A percentile compares a stretch with the other conserved stretches of the same genome.
These are phyloP conservation scores for Metaphire vulgaris DNA, from an alignment of 1,140 invertebrate genomes.

Conservation along the genomic window DNA sequence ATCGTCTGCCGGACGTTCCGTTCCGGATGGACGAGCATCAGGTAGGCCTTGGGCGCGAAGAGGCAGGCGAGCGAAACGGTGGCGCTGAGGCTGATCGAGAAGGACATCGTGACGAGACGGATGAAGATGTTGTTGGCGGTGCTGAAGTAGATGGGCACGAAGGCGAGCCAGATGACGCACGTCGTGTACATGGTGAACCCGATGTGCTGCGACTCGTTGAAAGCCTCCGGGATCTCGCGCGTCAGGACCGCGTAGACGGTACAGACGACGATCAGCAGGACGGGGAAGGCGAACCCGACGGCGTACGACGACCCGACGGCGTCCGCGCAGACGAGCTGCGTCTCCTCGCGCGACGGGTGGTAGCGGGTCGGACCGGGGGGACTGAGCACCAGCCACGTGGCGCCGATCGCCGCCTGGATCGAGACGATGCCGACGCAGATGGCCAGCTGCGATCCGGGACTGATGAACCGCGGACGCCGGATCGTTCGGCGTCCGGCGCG, in stretches of 20 bases:
- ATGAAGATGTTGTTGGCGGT: slow-evolving; percentile 66
- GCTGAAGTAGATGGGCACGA: slow-evolving; percentile 69
- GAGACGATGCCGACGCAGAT: slow-evolving; percentile 54
- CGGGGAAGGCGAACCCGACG: slow-evolving; percentile 60
- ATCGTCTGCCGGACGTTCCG: slow-evolving; percentile 66
- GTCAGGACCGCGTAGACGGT: slow-evolving; percentile 66
- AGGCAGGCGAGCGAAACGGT: slow-evolving; percentile 81
- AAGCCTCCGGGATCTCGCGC: slow-evolving; percentile 81
- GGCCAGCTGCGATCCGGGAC: slow-evolving; percentile 82
- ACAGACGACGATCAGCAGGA: slow-evolving; percentile 62
- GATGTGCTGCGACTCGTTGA: slow-evolving; percentile 82
- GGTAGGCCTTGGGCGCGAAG: slow-evolving; percentile 89
- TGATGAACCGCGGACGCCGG: slow-evolving; percentile 81
- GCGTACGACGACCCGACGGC: slow-evolving; percentile 60
- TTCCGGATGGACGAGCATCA: slow-evolving; percentile 84
- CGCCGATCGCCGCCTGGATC: slow-evolving; percentile 58
- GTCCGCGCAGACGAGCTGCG: slow-evolving; percentile 78
- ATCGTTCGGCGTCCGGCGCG: slow-evolving; percentile 71
- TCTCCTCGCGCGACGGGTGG: slow-evolving; percentile 78
- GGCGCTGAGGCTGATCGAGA: slow-evolving; percentile 81
- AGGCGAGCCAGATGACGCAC: slow-evolving; percentile 69
- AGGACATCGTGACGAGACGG: slow-evolving; percentile 80
- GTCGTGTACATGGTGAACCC: slow-evolving; percentile 92
- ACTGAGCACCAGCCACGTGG: slow-evolving; percentile 76
- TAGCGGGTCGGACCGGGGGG: slow-evolving; percentile 77